Conservation (phyloP, 1,140 invertebrate species). For the Drosophila navojoa region DNA sequence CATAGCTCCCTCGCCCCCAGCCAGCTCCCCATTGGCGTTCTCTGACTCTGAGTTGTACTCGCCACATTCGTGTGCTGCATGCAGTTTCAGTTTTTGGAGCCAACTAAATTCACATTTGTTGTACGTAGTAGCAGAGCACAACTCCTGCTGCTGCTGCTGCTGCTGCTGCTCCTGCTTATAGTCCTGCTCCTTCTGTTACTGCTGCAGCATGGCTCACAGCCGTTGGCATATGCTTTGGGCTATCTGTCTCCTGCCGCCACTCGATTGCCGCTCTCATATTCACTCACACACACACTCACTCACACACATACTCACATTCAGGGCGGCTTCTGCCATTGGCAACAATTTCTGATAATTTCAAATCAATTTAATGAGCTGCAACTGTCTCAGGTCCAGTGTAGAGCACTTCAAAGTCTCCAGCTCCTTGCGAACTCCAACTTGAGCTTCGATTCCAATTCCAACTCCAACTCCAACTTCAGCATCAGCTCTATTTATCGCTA, state of each 20-base stretch:
- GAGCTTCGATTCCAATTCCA: not conserved
- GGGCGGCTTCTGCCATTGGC: not conserved
- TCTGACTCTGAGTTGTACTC: not conserved
- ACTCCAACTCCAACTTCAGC: not conserved
- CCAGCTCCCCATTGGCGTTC: not conserved
- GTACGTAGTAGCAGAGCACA: constrained; percentile 13
- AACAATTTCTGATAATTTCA: constrained; percentile 11
- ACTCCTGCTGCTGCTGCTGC: no score
- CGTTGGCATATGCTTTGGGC: not conserved
- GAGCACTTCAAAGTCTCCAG: no score
- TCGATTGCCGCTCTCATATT: constrained; percentile 3
- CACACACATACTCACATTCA: no score
- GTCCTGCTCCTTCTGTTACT: not conserved
- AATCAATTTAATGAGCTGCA: constrained; percentile 16
- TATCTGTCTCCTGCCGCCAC: not conserved
- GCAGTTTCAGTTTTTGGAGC: constrained; percentile 51
- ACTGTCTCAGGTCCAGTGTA: not conserved
- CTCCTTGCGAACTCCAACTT: not conserved
- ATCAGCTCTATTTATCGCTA: no score
- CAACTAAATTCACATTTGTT: constrained; percentile 78
- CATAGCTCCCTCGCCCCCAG: not conserved
- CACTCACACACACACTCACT: not conserved
- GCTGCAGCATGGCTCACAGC: not conserved
- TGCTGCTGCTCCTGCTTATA: not conserved
- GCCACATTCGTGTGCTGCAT: constrained; percentile 30